Evolutionary conservation across 2,888 invertebrate genomes (phyloP).

Genomic region (Tiliacea aurago): DNA sequence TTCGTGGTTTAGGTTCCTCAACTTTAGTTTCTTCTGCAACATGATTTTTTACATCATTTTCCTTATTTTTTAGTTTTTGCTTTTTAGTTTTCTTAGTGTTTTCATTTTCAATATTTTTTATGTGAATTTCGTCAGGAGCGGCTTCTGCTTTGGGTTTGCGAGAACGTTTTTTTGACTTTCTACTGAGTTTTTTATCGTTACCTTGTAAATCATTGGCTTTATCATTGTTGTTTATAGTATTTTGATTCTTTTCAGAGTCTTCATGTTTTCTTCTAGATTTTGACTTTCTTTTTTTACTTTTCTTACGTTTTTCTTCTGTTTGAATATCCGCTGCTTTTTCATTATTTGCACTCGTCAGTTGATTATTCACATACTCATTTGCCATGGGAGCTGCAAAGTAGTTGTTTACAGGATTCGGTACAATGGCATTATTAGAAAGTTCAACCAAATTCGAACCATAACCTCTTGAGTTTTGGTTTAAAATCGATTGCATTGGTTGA

Average conservation of each 20-base stretch:
- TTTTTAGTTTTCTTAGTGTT: slow-evolving; percentile 22
- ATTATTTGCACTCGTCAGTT: slow-evolving; percentile 10
- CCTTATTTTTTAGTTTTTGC: slow-evolving; percentile 36
- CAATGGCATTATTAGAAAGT: slow-evolving; percentile 41
- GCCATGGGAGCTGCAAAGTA: slow-evolving; percentile 73
- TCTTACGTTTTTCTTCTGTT: slow-evolving; percentile 17
- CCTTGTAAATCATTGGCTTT: slow-evolving; percentile 14
- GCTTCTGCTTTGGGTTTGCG: slow-evolving; percentile 15
- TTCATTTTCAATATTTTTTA: slow-evolving; percentile 3
- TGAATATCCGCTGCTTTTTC: background rate
- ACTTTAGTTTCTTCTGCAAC: slow-evolving; percentile 22
- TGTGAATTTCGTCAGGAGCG: background rate
- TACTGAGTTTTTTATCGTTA: slow-evolving; percentile 31
- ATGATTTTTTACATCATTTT: slow-evolving; percentile 1
- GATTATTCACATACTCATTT: slow-evolving; percentile 63
- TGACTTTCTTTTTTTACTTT: slow-evolving; percentile 39
- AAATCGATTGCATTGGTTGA: slow-evolving; percentile 67
- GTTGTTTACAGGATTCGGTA: slow-evolving; percentile 73
- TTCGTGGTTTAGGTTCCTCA: slow-evolving; percentile 42
- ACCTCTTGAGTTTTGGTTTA: slow-evolving; percentile 65
- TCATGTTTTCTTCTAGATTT: slow-evolving; percentile 45
- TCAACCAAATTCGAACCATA: slow-evolving; percentile 69
- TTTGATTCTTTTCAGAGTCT: background rate
- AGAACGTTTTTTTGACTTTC: slow-evolving; percentile 29
- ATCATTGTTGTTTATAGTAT: background rate